Evolutionary conservation across 2,888 invertebrate species (phyloP).

Genomic region (Epsilonema sp.): DNA sequence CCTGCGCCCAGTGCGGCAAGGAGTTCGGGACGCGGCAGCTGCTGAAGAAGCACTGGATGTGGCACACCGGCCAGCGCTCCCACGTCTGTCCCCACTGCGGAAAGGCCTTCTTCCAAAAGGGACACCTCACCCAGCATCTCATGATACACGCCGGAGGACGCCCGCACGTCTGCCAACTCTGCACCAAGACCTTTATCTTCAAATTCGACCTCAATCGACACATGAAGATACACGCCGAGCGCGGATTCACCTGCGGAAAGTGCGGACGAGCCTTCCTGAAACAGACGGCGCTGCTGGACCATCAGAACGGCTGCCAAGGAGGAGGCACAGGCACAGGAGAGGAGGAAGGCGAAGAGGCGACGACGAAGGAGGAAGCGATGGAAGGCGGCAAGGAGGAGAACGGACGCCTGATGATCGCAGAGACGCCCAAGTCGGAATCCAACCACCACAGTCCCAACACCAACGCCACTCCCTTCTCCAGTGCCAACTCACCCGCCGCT

Average conservation of each 20-base stretch:
- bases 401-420: no score
- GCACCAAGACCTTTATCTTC: slow-evolving; percentile 28
- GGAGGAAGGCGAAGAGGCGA: not conserved
- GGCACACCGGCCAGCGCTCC: slow-evolving; percentile 31
- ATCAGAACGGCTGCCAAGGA: slow-evolving; percentile 11
- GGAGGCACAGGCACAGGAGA: no score
- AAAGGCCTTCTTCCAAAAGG: slow-evolving; percentile 26
- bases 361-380: not conserved
- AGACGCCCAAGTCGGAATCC: not conserved
- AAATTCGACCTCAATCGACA: slow-evolving; percentile 25
- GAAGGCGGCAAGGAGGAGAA: not conserved
- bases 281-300: slow-evolving; percentile 15
- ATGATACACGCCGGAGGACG: slow-evolving; percentile 16
- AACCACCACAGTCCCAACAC: not conserved
- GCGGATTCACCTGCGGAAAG: slow-evolving; percentile 17
- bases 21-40: slow-evolving; percentile 34
- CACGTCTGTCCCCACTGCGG: slow-evolving; percentile 30
- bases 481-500: not conserved
- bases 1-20: slow-evolving; percentile 31
- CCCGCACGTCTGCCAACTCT: slow-evolving; percentile 16
- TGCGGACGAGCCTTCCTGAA: slow-evolving; percentile 22
- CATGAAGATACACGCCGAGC: slow-evolving; percentile 27
- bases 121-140: slow-evolving; percentile 28
- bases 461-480: not conserved
- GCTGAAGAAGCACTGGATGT: slow-evolving; percentile 32